Base-by-base conservation (phyloP, 2,888 invertebrate species). In the Augiades crinisus region DNA sequence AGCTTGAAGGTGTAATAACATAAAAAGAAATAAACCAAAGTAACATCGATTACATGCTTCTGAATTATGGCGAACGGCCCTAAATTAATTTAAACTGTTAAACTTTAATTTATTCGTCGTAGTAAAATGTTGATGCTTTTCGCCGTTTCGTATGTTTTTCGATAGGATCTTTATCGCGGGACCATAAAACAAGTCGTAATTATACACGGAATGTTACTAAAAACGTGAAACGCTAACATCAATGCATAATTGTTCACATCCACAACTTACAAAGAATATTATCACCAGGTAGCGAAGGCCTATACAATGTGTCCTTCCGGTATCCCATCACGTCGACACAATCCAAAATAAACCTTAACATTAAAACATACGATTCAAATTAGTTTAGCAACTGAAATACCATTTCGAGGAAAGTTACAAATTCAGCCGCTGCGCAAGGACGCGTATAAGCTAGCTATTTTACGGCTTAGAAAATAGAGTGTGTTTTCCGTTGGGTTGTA, bases 271-370 rank as follows among this genome's bases (percentile, higher is more conserved):
- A 81, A 81, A 77, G 72, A 73, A 75, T 72, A 82, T 84, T 82
- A 85, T 81, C 85, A 84, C 86, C 88, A 88, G 88, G 88, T 88
- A 88, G 84, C 77, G 69, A 78, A 78, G 72, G 71, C 71, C 69
- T 70, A 75, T 63, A 79, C 81, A 86, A 82, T 78, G 70, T 74
- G 75, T 81, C 73, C 87, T 88, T 88, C 88, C 88, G 85, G 87
- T 76, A 79, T 80, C 72, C 76, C 70, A 75, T 14, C 14, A 5
- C 5, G 5, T 6, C 6, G 16, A 4, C 5, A 13, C 17, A 14
- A 6, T 12, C 27, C 5, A 37, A 50, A 50, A 50, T 41, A 30
- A 30, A 50, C 50, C n/a, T 2, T 50, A 50, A 17, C 4, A 4
- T 21, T 7, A 19, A 17, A 10, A 30, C 8, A 0, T 5, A 43